Conservation (phyloP, 1,140 invertebrate species). For the Drosophila seguyi region DNA sequence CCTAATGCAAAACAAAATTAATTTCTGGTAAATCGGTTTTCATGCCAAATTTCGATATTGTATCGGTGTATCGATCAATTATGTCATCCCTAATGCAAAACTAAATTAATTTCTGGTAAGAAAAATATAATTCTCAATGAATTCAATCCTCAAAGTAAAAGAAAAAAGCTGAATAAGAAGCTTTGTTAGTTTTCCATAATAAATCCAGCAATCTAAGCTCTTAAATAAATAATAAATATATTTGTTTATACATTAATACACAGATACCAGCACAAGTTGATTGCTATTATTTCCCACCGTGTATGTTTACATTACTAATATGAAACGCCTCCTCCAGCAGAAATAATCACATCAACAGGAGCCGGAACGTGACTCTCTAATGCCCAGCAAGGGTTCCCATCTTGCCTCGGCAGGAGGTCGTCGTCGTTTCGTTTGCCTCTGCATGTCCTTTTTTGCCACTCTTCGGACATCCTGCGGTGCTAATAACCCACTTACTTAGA, state of each 20-base stretch:
- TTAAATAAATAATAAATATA: neutral
- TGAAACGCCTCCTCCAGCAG: conserved; percentile 65
- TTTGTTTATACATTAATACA: neutral
- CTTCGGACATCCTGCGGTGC: conserved; percentile 69
- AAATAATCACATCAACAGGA: conserved; percentile 61
- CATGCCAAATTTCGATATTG: too few species aligned
- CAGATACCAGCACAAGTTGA: neutral
- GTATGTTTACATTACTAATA: conserved; percentile 79
- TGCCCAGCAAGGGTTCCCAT: conserved; percentile 61
- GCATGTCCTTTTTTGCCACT: conserved; percentile 46
- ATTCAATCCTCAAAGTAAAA: neutral
- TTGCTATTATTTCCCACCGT: conserved; percentile 14
- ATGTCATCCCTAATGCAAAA: too few species aligned
- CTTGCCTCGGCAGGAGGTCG: conserved; percentile 28
- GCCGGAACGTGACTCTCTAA: conserved; percentile 65
- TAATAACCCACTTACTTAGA: conserved; percentile 84
- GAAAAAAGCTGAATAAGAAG: neutral
- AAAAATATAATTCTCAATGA: neutral
- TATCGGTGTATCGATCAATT: neutral
- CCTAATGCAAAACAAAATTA: too few species aligned
- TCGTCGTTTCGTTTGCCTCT: conserved; percentile 8
- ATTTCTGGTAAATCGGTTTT: too few species aligned
- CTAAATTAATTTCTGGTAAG: too few species aligned
- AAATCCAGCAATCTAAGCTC: too few species aligned
- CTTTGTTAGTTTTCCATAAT: neutral